Percentiles rank a stretch among this genome's conserved stretches.
These are phyloP conservation scores for Dicaeum eximium DNA, from an alignment of 2,113 vertebrate genomes.

Conservation along the genomic window DNA sequence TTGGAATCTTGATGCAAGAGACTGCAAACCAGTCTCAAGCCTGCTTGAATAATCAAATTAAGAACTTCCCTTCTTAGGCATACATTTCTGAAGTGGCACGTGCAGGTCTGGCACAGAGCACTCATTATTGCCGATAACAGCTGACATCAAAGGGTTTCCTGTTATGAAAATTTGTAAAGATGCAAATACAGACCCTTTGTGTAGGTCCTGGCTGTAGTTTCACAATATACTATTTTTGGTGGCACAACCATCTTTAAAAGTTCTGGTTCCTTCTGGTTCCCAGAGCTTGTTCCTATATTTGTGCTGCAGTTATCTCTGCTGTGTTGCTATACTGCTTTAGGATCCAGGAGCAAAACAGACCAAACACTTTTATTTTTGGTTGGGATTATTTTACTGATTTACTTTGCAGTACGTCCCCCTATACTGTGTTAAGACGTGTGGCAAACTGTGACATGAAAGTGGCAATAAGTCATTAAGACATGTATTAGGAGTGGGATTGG, in stretches of 20 bases:
- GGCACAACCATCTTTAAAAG: neutral
- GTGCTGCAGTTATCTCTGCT: neutral
- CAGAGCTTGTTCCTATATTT: neutral
- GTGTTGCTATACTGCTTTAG: neutral
- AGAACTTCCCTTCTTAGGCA: constrained; percentile 39
- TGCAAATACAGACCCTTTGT: neutral
- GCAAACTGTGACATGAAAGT: neutral
- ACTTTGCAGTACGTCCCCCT: neutral
- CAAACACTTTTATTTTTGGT: neutral
- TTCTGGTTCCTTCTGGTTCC: neutral
- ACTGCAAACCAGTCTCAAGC: constrained; percentile 61
- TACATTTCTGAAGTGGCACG: constrained; percentile 20
- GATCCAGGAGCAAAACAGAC: neutral
- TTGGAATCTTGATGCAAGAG: constrained; percentile 51
- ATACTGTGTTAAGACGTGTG: neutral
- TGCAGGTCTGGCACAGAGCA: constrained; percentile 9
- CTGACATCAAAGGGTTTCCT: constrained; percentile 41
- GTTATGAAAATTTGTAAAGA: constrained; percentile 10
- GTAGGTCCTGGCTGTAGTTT: neutral
- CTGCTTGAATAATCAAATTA: constrained; percentile 65
- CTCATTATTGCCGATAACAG: constrained; percentile 10
- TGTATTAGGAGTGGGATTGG: neutral
- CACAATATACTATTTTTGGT: neutral
- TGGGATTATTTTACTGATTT: neutral
- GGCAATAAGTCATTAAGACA: neutral